Percentiles rank a stretch among this genome's conserved stretches.
These are phyloP conservation scores for Sebastes aleutianus DNA, from an alignment of 2,797 vertebrate genomes.

Conservation along the genomic window DNA sequence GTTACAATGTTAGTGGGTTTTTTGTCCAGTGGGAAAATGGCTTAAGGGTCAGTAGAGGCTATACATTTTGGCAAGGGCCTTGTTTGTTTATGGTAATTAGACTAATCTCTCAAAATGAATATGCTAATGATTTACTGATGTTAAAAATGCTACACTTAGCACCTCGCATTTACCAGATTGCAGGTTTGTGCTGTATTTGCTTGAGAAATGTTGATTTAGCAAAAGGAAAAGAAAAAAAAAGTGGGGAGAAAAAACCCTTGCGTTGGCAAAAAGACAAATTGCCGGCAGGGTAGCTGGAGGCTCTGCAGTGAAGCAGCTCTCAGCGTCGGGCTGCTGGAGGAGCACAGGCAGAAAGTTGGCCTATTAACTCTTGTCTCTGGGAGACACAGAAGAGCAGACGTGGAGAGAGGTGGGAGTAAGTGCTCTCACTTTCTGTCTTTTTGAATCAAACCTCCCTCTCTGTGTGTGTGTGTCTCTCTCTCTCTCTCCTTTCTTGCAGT, in stretches of 20 bases:
- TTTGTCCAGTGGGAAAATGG: neutral
- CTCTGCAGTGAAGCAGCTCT: constrained; percentile 62
- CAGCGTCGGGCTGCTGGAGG: constrained; percentile 41
- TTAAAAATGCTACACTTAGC: constrained; percentile 27
- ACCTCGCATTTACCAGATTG: constrained; percentile 24
- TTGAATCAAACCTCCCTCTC: constrained; percentile 17
- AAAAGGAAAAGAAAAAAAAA: constrained; percentile 11
- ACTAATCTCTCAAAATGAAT: constrained; percentile 31
- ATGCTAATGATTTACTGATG: constrained; percentile 26
- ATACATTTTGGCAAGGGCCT: constrained; percentile 13
- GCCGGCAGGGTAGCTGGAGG: constrained; percentile 58
- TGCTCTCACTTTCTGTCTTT: constrained; percentile 26
- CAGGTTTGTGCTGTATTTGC: constrained; percentile 35
- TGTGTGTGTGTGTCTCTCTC: neutral
- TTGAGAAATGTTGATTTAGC: constrained; percentile 63
- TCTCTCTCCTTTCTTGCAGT: neutral
- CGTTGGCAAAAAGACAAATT: constrained; percentile 71
- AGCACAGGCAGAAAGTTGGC: constrained; percentile 56
- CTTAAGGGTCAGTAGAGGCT: neutral
- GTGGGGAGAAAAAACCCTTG: neutral
- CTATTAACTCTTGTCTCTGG: constrained; percentile 57
- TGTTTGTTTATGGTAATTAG: constrained; percentile 38
- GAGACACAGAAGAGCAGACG: constrained; percentile 43
- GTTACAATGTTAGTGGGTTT: neutral
- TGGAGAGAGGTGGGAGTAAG: constrained; percentile 43